Evolutionary conservation across 1,140 invertebrate species (phyloP).

Genomic region (Sarcophaga peregrina): DNA sequence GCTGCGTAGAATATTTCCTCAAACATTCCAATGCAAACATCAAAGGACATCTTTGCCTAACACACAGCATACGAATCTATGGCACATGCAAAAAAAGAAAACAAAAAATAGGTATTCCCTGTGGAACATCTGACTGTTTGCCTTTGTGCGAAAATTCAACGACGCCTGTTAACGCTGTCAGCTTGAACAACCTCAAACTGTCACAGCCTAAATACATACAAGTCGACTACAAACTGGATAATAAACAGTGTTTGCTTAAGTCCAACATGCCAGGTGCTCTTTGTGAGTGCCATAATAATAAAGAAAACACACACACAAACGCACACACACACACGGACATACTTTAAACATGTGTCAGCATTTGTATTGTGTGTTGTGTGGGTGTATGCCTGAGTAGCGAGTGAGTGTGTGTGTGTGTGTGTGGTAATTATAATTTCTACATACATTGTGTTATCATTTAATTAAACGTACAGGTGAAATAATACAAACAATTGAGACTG

Average conservation of each 20-base stretch:
- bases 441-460: conserved; percentile 10
- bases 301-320: too few relatives aligned
- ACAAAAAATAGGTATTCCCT: neutral
- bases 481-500: neutral
- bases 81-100: neutral
- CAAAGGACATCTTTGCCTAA: neutral
- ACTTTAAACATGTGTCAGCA: too few relatives aligned
- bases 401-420: too few relatives aligned
- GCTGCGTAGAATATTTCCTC: neutral
- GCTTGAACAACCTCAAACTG: neutral
- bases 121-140: neutral
- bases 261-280: too few relatives aligned
- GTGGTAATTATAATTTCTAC: too few relatives aligned
- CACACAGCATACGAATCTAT: neutral
- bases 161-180: neutral
- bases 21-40: neutral
- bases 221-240: neutral
- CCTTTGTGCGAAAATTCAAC: neutral
- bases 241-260: neutral
- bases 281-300: too few relatives aligned
- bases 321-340: too few relatives aligned
- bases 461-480: neutral
- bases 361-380: too few relatives aligned
- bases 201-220: neutral
- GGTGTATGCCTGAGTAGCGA: too few relatives aligned